Conservation (phyloP, 2,113 vertebrate genomes). For the Aptenodytes patagonicus region DNA sequence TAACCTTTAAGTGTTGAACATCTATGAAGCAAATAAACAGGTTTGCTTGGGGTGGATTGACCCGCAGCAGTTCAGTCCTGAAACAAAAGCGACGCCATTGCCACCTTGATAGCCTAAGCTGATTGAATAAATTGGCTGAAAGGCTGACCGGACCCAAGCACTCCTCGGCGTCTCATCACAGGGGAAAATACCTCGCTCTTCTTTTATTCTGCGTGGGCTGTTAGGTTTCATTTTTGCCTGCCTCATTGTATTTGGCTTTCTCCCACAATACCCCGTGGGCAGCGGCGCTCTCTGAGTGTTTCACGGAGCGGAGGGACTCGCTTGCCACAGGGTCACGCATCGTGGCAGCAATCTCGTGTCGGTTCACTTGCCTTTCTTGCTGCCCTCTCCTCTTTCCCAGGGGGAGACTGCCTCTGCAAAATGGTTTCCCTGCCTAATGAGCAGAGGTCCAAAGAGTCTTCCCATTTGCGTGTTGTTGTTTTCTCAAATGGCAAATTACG, state of each 20-base stretch:
- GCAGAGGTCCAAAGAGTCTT: constrained; percentile 24
- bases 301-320: neutral
- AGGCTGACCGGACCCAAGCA: neutral
- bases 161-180: neutral
- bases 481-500: constrained; percentile 31
- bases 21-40: constrained; percentile 30
- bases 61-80: neutral
- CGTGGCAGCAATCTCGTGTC: neutral
- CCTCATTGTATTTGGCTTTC: constrained; percentile 45
- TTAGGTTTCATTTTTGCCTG: constrained; percentile 22
- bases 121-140: constrained; percentile 66
- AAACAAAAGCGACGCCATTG: neutral
- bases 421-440: constrained; percentile 45
- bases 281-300: neutral
- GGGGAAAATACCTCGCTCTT: neutral
- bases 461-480: constrained; percentile 53
- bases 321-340: neutral
- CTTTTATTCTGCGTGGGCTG: neutral
- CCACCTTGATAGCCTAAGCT: constrained; percentile 43
- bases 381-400: constrained; percentile 30
- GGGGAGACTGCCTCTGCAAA: constrained; percentile 21
- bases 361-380: constrained; percentile 42
- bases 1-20: constrained; percentile 24
- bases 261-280: constrained; percentile 28
- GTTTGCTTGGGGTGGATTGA: constrained; percentile 38